These are phyloP conservation scores for Bujurquina vittata DNA, from an alignment of 2,113 vertebrate genomes.

Conservation along the genomic window DNA sequence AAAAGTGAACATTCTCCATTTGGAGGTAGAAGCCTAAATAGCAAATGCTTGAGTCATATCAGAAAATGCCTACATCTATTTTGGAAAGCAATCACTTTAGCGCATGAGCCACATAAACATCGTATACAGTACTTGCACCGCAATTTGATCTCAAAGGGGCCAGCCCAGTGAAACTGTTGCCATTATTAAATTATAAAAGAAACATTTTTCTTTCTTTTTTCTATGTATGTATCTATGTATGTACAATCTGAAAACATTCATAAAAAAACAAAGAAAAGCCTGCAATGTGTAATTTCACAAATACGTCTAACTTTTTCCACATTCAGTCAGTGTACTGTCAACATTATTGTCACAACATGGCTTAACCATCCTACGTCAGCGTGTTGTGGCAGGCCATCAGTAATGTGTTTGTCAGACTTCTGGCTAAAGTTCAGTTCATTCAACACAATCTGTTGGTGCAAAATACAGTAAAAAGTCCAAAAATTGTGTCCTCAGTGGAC, in stretches of 20 bases:
- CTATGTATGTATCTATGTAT: background rate
- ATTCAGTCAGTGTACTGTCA: background rate
- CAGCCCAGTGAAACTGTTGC: background rate
- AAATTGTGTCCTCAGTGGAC: rapidly evolving
- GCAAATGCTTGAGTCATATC: background rate
- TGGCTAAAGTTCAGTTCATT: background rate
- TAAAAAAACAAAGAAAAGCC: background rate
- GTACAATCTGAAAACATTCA: background rate
- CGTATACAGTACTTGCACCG: background rate
- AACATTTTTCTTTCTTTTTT: background rate
- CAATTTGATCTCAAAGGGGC: background rate
- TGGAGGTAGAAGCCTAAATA: no score
- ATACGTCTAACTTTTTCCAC: background rate
- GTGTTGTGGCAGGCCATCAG: background rate
- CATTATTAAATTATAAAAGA: background rate
- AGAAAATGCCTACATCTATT: background rate
- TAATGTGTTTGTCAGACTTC: background rate
- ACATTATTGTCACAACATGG: background rate
- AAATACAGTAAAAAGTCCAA: background rate
- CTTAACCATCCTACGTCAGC: rapidly evolving
- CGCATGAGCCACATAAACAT: background rate
- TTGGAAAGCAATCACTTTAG: background rate
- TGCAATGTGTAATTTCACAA: background rate
- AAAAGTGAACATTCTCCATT: no score
- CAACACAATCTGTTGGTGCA: background rate